Conservation (phyloP, 2,888 invertebrate species). For the Coleophora deauratella region DNA sequence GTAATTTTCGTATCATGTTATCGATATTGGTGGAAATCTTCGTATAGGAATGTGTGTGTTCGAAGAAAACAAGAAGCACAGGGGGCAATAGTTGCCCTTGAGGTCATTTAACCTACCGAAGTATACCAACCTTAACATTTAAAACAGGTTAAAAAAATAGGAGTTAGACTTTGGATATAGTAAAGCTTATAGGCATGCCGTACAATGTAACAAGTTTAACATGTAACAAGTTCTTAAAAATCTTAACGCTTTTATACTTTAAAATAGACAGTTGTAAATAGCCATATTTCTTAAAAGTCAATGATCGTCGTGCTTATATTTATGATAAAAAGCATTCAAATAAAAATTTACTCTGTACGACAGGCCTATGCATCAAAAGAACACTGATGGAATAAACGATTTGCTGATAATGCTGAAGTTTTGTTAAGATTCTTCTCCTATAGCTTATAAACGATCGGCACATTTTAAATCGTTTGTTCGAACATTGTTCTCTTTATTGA, state of each 20-base stretch:
- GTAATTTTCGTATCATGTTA: constrained; percentile 27
- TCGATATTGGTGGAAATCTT: constrained; percentile 15
- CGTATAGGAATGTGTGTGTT: constrained; percentile 29
- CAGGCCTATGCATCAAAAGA: constrained; percentile 31
- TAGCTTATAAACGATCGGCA: too few species aligned
- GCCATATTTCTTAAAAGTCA: too few species aligned
- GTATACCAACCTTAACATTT: constrained; percentile 65
- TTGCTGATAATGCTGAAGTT: constrained; percentile 18
- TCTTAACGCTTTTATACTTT: constrained; percentile 7
- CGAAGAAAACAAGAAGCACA: constrained; percentile 71
- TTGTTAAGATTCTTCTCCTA: constrained; percentile 13
- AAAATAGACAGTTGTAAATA: too few species aligned
- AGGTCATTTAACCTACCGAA: constrained; percentile 44
- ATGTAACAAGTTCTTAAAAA: too few species aligned
- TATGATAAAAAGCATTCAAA: background rate
- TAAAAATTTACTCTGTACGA: constrained; percentile 19
- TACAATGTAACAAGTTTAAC: constrained; percentile 12
- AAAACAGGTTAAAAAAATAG: constrained; percentile 74
- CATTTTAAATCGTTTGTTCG: constrained; percentile 4
- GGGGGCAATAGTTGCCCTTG: constrained; percentile 53
- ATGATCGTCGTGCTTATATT: too few species aligned
- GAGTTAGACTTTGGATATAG: constrained; percentile 70
- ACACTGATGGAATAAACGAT: constrained; percentile 41
- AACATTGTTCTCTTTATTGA: background rate
- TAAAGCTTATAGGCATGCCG: constrained; percentile 34